These are phyloP conservation scores for Hyperoplus immaculatus DNA, from an alignment of 2,797 vertebrate species.

Conservation along the genomic window DNA sequence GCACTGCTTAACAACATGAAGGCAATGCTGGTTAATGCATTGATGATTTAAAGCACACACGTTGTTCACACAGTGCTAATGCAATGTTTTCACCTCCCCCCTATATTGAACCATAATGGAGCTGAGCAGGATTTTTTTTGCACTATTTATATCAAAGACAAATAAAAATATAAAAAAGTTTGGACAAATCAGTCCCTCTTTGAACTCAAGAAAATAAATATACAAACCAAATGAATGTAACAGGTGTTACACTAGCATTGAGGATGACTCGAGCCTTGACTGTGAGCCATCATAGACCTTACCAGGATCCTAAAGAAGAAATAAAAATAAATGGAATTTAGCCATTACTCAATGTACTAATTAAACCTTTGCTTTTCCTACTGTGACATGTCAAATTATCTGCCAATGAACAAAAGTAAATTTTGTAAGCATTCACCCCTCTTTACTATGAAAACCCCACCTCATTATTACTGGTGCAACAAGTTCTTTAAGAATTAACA, in stretches of 20 bases:
- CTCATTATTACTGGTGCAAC: no score
- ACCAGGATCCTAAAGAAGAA: not conserved
- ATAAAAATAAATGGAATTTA: not conserved
- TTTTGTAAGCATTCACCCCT: not conserved
- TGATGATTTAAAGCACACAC: not conserved
- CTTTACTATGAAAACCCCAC: not conserved
- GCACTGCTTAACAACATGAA: conserved; percentile 4
- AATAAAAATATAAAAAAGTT: not conserved
- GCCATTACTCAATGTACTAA: not conserved
- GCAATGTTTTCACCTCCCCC: not conserved
- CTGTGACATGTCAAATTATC: not conserved
- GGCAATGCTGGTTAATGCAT: not conserved
- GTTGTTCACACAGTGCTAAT: not conserved
- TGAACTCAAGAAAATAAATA: not conserved
- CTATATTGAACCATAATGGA: not conserved
- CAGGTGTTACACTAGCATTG: not conserved
- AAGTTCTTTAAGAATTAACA: no score
- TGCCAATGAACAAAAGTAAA: not conserved
- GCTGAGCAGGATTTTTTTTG: not conserved
- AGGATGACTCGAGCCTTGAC: not conserved
- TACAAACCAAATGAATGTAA: not conserved
- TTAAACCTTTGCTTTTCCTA: not conserved
- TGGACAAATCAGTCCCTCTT: not conserved
- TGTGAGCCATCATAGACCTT: not conserved
- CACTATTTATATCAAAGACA: not conserved